phyloP scores from a whole-genome alignment of 2,113 vertebrate species.

The Strix aluco region DNA sequence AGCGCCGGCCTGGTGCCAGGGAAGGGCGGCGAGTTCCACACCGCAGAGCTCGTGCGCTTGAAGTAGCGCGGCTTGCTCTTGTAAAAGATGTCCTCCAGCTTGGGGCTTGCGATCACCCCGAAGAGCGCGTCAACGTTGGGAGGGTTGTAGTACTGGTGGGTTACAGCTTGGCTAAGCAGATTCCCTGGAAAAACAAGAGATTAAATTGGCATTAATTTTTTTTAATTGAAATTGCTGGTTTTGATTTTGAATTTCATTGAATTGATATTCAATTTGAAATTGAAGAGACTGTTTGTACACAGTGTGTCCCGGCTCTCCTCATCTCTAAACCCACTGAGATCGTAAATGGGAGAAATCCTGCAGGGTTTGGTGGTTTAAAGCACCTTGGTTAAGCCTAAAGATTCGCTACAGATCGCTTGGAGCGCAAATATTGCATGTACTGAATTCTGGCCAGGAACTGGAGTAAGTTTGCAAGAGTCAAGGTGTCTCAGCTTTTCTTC shows the following conservation, averaged over 20 bases:
- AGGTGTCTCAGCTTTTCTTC: background rate
- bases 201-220: background rate
- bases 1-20: background rate
- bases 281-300: background rate
- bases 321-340: background rate
- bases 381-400: background rate
- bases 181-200: slow-evolving; percentile 66
- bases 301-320: background rate
- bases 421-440: accelerated
- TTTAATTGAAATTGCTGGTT: background rate
- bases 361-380: too few species aligned
- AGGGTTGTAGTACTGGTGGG: slow-evolving; percentile 87
- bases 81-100: slow-evolving; percentile 87
- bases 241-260: too few species aligned
- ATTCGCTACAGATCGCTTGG: background rate
- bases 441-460: background rate
- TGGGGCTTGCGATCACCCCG: slow-evolving; percentile 78
- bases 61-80: slow-evolving; percentile 91
- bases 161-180: slow-evolving; percentile 80
- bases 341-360: background rate
- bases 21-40: slow-evolving; percentile 86
- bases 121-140: slow-evolving; percentile 75
- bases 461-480: background rate
- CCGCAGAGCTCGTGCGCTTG: slow-evolving; percentile 92
- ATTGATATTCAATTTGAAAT: too few species aligned